Base-by-base conservation (phyloP, 2,113 vertebrate species). In the Oryzias melastigma region DNA sequence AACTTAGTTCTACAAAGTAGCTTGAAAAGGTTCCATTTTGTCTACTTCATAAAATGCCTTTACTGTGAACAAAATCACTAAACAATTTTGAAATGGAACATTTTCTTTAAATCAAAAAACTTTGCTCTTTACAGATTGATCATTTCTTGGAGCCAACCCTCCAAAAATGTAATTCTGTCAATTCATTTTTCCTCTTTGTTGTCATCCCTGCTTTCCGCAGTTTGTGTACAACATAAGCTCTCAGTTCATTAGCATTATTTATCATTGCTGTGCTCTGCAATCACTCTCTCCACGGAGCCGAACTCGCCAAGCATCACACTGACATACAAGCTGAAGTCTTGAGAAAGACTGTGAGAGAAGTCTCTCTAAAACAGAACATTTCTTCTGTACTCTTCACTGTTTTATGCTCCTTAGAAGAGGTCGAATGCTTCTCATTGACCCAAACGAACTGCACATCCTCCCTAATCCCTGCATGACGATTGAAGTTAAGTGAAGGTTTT, bases 191-290 rank as follows among this genome's bases (percentile, higher is more conserved):
- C 27, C 64, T 57, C 77, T 56, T 22, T 43, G 44, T 20, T 41
- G 52, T 73, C 63, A 70, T 56, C 16, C 60, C 22, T 68, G 55
- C 53, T 73, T 73, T 46, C 64, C 56, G 61, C 56, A 45, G 75
- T 66, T 75, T 68, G 63, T 71, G 63, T 68, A 50, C 77, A 87
- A 65, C 78, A 65, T 83, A 84, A 86, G 76, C 68, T 85, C 78
- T 83, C 81, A 82, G 85, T 80, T 85, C 85, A 91, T 91, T 86
- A 89, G 73, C 55, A 60, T 81, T 75, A 90, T 88, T 90, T 87
- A 89, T 90, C 88, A 87, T 73, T 52, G 58, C 64, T 54, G 62
- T 77, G 80, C 77, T 86, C 87, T 90, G 88, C 80, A 83, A 67
- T 88, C 77, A 85, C 77, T 89, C 89, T 85, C 75, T 91, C 87